These are phyloP conservation scores for Rostratula benghalensis DNA, from an alignment of 2,113 vertebrate species.

Conservation along the genomic window DNA sequence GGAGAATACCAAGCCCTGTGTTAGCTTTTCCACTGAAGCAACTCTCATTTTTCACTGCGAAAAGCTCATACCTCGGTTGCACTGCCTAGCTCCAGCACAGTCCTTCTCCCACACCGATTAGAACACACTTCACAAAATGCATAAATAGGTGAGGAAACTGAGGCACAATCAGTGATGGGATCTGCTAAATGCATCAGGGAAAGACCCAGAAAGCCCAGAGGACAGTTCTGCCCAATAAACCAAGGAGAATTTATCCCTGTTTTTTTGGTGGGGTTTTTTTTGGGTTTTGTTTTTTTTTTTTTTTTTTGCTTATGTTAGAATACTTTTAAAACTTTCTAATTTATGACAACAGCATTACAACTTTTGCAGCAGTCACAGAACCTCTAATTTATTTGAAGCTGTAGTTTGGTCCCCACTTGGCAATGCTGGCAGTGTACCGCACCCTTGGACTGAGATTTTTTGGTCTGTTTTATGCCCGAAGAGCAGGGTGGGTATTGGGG, in stretches of 20 bases:
- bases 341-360: neutral
- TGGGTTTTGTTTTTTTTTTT: neutral
- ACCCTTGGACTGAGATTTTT: neutral
- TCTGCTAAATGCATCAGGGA: neutral
- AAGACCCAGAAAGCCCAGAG: neutral
- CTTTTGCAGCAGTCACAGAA: neutral
- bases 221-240: constrained; percentile 9
- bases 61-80: neutral
- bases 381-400: neutral
- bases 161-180: neutral
- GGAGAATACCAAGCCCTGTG: neutral
- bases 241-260: neutral
- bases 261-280: neutral
- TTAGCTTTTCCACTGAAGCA: neutral
- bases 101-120: neutral
- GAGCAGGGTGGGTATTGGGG: neutral
- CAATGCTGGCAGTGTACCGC: neutral
- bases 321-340: neutral
- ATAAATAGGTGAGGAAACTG: neutral
- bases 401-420: neutral
- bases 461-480: neutral
- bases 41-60: neutral
- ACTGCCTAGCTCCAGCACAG: neutral
- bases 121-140: neutral
- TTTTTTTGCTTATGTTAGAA: neutral